Conservation (phyloP, 2,888 invertebrate species). For the Halocaridina rubra region DNA sequence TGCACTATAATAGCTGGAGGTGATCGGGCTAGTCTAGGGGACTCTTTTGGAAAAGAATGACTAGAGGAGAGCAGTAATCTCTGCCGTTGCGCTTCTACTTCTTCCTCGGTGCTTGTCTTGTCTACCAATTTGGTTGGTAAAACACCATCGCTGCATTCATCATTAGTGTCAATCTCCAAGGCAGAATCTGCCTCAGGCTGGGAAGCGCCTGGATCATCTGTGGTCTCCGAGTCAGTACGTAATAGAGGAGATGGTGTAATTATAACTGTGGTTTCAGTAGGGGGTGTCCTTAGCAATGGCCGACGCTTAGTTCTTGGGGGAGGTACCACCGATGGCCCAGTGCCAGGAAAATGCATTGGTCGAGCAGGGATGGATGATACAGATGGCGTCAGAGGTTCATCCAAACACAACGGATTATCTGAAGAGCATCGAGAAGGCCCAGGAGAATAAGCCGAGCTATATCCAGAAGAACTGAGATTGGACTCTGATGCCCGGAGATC, state of each 20-base stretch:
- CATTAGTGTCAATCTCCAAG: slow-evolving; percentile 60
- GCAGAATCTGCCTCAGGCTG: slow-evolving; percentile 61
- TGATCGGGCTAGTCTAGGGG: slow-evolving; percentile 39
- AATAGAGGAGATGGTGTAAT: slow-evolving; percentile 17
- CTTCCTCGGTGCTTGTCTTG: slow-evolving; percentile 26
- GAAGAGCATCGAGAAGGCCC: slow-evolving; percentile 85
- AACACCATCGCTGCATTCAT: slow-evolving; percentile 50
- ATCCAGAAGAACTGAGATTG: slow-evolving; percentile 85
- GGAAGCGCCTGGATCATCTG: slow-evolving; percentile 60
- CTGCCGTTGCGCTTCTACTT: slow-evolving; percentile 48
- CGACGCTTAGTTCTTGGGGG: slow-evolving; percentile 43
- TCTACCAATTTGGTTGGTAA: background rate
- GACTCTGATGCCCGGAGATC: slow-evolving; percentile 82
- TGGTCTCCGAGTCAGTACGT: slow-evolving; percentile 63
- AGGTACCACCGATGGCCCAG: background rate
- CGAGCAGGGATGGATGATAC: slow-evolving; percentile 43
- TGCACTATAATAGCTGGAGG: slow-evolving; percentile 63
- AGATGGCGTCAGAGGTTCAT: slow-evolving; percentile 58
- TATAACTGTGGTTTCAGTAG: slow-evolving; percentile 8
- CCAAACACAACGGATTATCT: slow-evolving; percentile 78
- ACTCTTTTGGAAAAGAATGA: slow-evolving; percentile 58
- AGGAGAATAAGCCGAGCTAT: slow-evolving; percentile 87
- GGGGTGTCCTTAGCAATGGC: slow-evolving; percentile 31
- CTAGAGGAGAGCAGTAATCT: slow-evolving; percentile 41
- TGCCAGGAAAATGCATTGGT: background rate